Evolutionary conservation across 1,140 invertebrate species (phyloP), one percentile per base, ranked within the genome.

Genomic region (Drosophila rufa): DNA sequence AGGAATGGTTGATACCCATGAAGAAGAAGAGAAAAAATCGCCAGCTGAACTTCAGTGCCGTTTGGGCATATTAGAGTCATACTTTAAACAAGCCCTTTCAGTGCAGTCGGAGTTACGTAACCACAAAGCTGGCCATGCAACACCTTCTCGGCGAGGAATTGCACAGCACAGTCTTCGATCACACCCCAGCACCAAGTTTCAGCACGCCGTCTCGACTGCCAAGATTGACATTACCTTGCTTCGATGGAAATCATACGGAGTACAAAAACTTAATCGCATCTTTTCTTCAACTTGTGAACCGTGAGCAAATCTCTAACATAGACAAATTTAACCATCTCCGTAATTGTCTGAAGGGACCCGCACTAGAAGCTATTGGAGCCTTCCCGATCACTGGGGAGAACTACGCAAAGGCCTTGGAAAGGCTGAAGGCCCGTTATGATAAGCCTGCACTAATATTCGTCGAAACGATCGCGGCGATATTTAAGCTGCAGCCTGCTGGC

Each of bases 161-260:
- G 19, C 45, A 14, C 19, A 47, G 11, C 19, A 22, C 45, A 22
- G 19, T 22, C 1, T 5, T 46, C 17, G 4, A 46, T 27, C 17
- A 19, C n/a, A 12, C 22, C 3, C 1, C n/a, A 8, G n/a, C n/a
- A 17, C 42, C 50, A 33, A 51, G 9, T 4, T 53, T 9, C n/a
- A 53, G 27, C 27, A 11, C n/a, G 50, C 30, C 17, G 19, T 47
- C 46, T 46, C 45, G 45, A 46, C 46, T 47, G 46, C 46, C 46
- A 47, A 47, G 2, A 47, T 47, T 47, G 46, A 19, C 46, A 47
- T 7, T 22, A 47, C 17, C 19, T 3, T 11, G 9, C 9, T 22
- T 46, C 11, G 45, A 46, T 2, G 19, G 19, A 46, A 46, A 46
- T 46, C 17, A 19, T 55, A 19, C 2, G 30, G 30, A 53, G 4